Conservation (phyloP, 2,113 vertebrate genomes). For the Narcine bancroftii region DNA sequence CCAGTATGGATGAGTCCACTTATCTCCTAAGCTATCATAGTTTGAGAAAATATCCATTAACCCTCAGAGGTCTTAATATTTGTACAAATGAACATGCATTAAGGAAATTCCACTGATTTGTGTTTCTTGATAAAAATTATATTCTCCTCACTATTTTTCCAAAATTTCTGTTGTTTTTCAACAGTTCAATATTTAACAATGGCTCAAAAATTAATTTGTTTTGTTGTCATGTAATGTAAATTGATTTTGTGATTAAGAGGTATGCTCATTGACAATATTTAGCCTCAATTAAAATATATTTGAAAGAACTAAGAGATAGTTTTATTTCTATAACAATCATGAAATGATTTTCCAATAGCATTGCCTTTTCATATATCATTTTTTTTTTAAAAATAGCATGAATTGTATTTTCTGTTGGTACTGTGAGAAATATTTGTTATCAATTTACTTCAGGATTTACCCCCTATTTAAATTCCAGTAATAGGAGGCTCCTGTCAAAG, state of each 20-base stretch:
- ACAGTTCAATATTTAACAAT: background rate
- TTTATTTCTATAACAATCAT: background rate
- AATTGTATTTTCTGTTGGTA: background rate
- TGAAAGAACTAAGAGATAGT: background rate
- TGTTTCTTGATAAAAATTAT: background rate
- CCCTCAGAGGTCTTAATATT: background rate
- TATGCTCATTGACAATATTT: background rate
- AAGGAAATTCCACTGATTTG: background rate
- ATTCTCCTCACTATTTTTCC: background rate
- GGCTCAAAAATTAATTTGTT: background rate
- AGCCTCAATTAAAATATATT: background rate
- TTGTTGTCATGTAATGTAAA: too few species aligned
- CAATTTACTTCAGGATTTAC: background rate
- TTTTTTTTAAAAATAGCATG: background rate
- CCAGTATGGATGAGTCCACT: background rate
- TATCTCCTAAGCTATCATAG: too few species aligned
- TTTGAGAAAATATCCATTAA: constrained; percentile 3
- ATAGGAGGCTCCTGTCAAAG: background rate
- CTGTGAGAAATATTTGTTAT: background rate
- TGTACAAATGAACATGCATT: background rate
- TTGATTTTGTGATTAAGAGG: background rate
- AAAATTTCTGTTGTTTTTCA: background rate
- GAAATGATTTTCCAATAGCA: background rate
- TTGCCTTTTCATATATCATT: too few species aligned
- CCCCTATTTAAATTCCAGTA: background rate